Evolutionary conservation across 1,140 invertebrate genomes (phyloP), one percentile per base, ranked within the genome.

Genomic region (Hyles vespertilio): DNA sequence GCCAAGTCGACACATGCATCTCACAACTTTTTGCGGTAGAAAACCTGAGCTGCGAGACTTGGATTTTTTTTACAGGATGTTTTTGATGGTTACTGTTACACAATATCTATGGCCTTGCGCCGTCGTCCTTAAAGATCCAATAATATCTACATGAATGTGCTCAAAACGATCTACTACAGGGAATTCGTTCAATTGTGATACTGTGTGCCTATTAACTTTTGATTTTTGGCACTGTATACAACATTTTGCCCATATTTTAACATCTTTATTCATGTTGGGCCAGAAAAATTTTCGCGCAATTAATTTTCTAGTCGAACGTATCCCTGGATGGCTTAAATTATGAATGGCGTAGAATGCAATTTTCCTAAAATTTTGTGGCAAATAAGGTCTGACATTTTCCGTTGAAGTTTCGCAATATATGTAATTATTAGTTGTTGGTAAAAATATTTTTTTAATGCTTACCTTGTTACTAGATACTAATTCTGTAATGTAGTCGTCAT

Each of bases 211-310:
- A 10, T 32, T 33, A 9, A 34, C 32, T 33, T 52, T 52, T 8
- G 33, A 8, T 2, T n/a, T 33, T 40, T 52, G 51, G 51, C 51
- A 52, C 8, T 36, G 32, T 34, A 52, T 10, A n/a, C 51, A 52
- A 10, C 3, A 3, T 34, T 52, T 52, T 6, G 51, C 32, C 51
- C 51, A 52, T 8, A 12, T 32, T 34, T 33, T 12, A 9, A 52
- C 51, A 33, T 52, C 51, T 34, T 52, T 52, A 34, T 52, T 52
- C 34, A 52, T 11, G 9, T 12, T 12, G 3, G 32, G 51, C 32
- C 51, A 52, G 12, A 34, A 52, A 52, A 34, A 52, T 36, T 22
- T 33, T 40, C 3, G 8, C 32, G 32, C 10, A n/a, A 52, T 33
- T 40, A 52, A 52, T 34, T 36, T 52, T 22, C 51, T n/a, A 9